Base-by-base conservation (phyloP, 2,797 vertebrate genomes). In the Gymnopithys bicolor region DNA sequence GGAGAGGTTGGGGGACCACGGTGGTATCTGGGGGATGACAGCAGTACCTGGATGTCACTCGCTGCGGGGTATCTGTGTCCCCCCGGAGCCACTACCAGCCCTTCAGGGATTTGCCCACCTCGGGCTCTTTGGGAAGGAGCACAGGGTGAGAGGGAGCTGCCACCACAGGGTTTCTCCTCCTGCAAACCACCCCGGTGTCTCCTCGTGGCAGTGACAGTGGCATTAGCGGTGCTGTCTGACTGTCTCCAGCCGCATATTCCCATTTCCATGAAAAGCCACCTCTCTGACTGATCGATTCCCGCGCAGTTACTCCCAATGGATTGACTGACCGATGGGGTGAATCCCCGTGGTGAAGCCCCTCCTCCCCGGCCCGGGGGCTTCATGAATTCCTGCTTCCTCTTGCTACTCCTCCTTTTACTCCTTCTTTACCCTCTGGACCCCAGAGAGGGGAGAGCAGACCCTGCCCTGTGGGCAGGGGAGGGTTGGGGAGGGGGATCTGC, bases 1-100 rank as follows among this genome's bases (percentile, higher is more conserved):
- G 64, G 51, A 15, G 23, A 33, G 55, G 3, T 23, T 3, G 10
- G 17, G 79, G 14, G 17, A 25, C 17, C 5, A 1, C 1, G 12
- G 39, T 1, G 68, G 53, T 3, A 18, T 39, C 17, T 0, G 52
- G 75, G 60, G 16, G 5, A 4, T 16, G 62, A 0, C 4, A 7
- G 39, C 1, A 5, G 49, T 1, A 1, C 6, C 48, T 13, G 2
- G 75, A 3, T 17, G 4, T 22, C 33, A 18, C 56, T 39, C 0
- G 0, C 0, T 43, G 16, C 3, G 7, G 9, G 9, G 5, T 0
- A 51, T 43, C 35, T 6, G 17, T 3, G 11, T 15, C 39, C 23
- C 52, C 9, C 37, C 18, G 3, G 32, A 7, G 7, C 13, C 23
- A 3, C 11, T 51, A 5, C 13, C 35, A 1, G 18, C 19, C 33